Evolutionary conservation across 2,888 invertebrate species (phyloP).

Genomic region (Drosophila borealis): DNA sequence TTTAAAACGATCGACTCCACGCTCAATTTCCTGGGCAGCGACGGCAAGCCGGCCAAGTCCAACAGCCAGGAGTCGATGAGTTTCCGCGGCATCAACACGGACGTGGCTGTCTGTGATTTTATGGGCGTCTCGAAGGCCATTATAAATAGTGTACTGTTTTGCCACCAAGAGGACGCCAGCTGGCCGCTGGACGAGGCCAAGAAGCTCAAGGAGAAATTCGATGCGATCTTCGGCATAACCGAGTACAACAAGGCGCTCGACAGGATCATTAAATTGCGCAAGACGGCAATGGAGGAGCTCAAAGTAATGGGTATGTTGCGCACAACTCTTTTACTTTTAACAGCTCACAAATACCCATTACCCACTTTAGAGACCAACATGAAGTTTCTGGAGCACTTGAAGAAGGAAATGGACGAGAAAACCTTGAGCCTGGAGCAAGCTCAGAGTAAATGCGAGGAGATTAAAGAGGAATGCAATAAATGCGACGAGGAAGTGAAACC

Average conservation of each 20-base stretch:
- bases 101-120: slow-evolving; percentile 89
- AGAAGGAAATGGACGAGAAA: slow-evolving; percentile 88
- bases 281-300: slow-evolving; percentile 86
- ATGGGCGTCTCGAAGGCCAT: slow-evolving; percentile 96
- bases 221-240: slow-evolving; percentile 98
- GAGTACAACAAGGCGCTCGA: slow-evolving; percentile 96
- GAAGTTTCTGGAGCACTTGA: slow-evolving; percentile 86
- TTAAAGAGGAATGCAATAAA: slow-evolving; percentile 87
- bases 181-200: slow-evolving; percentile 98
- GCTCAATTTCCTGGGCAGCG: slow-evolving; percentile 85
- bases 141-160: slow-evolving; percentile 98
- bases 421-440: slow-evolving; percentile 87
- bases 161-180: slow-evolving; percentile 98
- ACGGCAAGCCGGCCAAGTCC: slow-evolving; percentile 67
- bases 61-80: slow-evolving; percentile 86
- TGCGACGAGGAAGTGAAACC: slow-evolving; percentile 87
- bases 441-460: slow-evolving; percentile 87
- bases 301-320: slow-evolving; percentile 86
- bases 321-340: background rate
- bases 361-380: slow-evolving; percentile 85
- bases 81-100: slow-evolving; percentile 90
- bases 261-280: slow-evolving; percentile 88
- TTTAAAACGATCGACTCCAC: slow-evolving; percentile 90
- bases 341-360: background rate
- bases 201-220: slow-evolving; percentile 97